phyloP scores from a whole-genome alignment of 2,888 invertebrate species.

The Norana najaformis region DNA sequence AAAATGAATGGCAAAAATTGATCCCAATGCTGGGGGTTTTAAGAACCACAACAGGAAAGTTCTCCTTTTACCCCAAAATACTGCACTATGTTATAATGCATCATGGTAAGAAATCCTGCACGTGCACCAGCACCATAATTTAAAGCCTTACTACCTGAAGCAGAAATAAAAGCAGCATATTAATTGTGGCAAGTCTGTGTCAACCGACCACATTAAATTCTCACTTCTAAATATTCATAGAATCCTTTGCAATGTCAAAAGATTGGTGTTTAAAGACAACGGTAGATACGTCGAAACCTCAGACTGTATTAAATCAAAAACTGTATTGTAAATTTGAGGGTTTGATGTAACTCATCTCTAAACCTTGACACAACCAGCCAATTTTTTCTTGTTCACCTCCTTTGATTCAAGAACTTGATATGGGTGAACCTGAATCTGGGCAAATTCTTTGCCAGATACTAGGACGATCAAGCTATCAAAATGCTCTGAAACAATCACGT shows the following conservation, averaged over 20 bases:
- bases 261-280: neutral
- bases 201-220: neutral
- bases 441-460: neutral
- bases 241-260: neutral
- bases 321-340: neutral
- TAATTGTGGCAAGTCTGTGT: neutral
- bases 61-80: neutral
- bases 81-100: neutral
- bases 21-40: neutral
- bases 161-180: neutral
- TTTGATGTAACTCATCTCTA: neutral
- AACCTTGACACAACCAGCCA: neutral
- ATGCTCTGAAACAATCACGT: neutral
- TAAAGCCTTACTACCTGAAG: neutral
- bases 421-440: constrained; percentile 29
- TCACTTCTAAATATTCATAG: too few relatives aligned
- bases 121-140: neutral
- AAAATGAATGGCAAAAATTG: neutral
- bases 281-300: too few relatives aligned
- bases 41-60: neutral
- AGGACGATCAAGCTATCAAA: constrained; percentile 15
- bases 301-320: neutral
- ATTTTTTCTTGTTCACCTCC: neutral
- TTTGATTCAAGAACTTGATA: neutral
- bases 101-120: neutral